Evolutionary conservation across 2,888 invertebrate species (phyloP), one percentile per base, ranked within the genome.

Genomic region (Folsomia candida): DNA sequence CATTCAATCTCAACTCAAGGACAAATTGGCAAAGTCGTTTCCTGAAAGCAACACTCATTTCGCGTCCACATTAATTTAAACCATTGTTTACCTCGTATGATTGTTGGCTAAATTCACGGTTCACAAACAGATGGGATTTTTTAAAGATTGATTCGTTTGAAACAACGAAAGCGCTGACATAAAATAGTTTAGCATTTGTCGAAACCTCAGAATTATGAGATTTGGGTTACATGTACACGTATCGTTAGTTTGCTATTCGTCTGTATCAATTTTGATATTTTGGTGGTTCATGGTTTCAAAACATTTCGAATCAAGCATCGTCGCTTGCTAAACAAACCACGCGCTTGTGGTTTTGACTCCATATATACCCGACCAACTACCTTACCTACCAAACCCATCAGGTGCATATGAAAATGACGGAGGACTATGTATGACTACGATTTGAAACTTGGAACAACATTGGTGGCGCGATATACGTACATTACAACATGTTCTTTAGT

Each of bases 1-100:
- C 54, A 54, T 54, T 54, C 54, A 54, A 54, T 54, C 54, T 54
- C 37, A 6, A 20, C 54, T n/a, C 54, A 54, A 54, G 54, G 54
- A 54, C 54, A 54, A 54, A 54, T 22, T 22, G 54, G 6, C 54
- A 14, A n/a, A 54, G 18, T 54, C 54, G 54, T 54, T 54, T 54
- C 54, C 54, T 54, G 54, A 54, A 54, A 54, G 54, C 20, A 6
- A 4, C 22, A 22, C 6, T 6, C 54, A 54, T 14, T 54, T 20
- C n/a, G 4, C 6, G 6, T 20, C 18, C 18, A 54, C 18, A 18
- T 22, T 4, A 54, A 18, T 20, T 22, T 54, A 18, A 54, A 54
- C 54, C 54, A 54, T 54, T 54, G 54, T 54, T 54, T 54, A 22
- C 20, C 54, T 14, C 54, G 18, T 6, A 54, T 54, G 18, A 54